These are phyloP conservation scores for Gonioctena quinquepunctata DNA, from an alignment of 1,140 invertebrate species.

Conservation along the genomic window DNA sequence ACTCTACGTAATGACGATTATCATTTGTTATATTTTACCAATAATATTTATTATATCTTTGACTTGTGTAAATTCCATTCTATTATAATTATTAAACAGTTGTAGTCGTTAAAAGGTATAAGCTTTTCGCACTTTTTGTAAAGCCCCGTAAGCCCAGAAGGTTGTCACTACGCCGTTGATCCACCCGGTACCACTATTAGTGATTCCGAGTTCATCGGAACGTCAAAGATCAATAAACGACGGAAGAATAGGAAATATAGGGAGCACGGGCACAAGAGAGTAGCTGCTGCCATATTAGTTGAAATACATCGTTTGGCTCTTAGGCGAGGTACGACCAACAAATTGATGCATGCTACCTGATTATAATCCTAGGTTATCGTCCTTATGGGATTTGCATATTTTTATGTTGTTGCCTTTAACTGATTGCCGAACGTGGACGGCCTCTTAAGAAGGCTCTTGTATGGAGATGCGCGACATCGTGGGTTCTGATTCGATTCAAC, in stretches of 20 bases:
- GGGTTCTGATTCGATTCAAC: background rate
- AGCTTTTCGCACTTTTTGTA: no score
- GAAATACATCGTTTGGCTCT: background rate
- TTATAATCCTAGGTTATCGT: background rate
- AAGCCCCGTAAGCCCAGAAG: no score
- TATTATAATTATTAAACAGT: no score
- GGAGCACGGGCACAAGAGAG: background rate
- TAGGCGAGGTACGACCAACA: background rate
- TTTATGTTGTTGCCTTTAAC: no score
- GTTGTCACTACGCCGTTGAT: no score
- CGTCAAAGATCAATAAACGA: background rate
- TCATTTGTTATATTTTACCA: no score
- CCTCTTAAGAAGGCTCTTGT: background rate
- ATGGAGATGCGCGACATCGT: background rate
- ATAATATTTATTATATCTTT: no score
- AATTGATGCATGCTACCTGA: background rate
- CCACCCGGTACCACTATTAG: background rate
- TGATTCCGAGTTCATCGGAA: background rate
- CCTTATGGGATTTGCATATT: background rate
- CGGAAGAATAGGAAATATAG: background rate
- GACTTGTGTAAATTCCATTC: no score
- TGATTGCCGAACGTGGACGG: background rate
- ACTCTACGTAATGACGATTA: no score
- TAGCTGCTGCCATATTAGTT: background rate
- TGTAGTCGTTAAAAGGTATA: no score